Percentiles rank a stretch among this genome's conserved stretches.
phyloP scores from a whole-genome alignment of 2,888 invertebrate genomes.

The Gnatocerus cornutus region DNA sequence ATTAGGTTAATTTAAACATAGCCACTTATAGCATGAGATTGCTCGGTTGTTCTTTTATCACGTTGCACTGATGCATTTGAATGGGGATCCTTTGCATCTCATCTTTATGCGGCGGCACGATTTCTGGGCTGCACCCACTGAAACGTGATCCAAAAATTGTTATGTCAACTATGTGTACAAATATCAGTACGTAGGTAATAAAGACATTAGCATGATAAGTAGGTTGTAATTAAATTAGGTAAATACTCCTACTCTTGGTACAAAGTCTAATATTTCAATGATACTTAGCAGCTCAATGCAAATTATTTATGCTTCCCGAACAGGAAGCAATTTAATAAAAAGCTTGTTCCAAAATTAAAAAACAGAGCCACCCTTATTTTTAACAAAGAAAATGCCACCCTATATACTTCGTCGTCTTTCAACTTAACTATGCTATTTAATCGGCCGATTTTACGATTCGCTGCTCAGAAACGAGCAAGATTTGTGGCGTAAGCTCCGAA shows the following conservation, averaged over 20 bases:
- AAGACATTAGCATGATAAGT: no score
- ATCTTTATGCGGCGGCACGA: constrained; percentile 47
- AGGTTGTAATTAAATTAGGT: no score
- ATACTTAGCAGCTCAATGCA: no score
- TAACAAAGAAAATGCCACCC: constrained; percentile 28
- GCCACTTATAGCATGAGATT: constrained; percentile 29
- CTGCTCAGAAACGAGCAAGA: constrained; percentile 58
- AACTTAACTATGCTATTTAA: constrained; percentile 55
- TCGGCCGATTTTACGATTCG: constrained; percentile 61
- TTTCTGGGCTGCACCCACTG: constrained; percentile 30
- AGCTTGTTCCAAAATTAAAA: constrained; percentile 10
- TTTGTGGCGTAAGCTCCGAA: constrained; percentile 56
- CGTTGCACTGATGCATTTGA: constrained; percentile 38
- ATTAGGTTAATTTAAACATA: constrained; percentile 34
- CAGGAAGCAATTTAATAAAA: neutral
- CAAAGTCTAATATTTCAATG: no score
- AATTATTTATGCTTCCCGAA: neutral
- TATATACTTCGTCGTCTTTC: constrained; percentile 40
- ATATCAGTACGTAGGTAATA: no score
- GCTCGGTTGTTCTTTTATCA: constrained; percentile 27
- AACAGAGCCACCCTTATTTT: constrained; percentile 10
- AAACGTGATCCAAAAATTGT: constrained; percentile 45
- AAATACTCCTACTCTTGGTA: no score
- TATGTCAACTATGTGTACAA: constrained; percentile 17
- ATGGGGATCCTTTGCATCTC: constrained; percentile 42